These are phyloP conservation scores for Hemicentrotus pulcherrimus DNA, from an alignment of 35 echinoderm and acorn worm genomes.

Conservation along the genomic window DNA sequence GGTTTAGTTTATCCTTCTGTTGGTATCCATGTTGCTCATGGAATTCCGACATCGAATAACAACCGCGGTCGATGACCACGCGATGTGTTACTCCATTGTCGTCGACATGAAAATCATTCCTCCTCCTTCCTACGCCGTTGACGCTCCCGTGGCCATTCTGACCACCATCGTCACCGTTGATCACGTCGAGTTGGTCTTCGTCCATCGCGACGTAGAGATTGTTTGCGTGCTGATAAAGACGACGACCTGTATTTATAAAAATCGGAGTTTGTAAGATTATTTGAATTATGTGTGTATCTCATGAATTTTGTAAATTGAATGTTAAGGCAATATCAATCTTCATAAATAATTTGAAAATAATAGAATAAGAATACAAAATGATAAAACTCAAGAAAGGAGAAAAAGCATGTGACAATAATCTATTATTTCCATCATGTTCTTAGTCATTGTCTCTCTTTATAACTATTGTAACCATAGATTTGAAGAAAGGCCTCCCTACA, in stretches of 20 bases:
- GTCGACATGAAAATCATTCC: not conserved
- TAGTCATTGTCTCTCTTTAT: too few relatives aligned
- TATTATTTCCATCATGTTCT: too few relatives aligned
- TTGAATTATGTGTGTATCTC: too few relatives aligned
- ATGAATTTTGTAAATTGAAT: too few relatives aligned
- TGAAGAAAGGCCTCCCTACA: too few relatives aligned
- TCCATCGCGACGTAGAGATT: slow-evolving; percentile 25
- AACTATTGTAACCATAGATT: too few relatives aligned
- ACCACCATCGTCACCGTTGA: not conserved
- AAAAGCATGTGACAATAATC: too few relatives aligned
- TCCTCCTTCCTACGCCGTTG: not conserved
- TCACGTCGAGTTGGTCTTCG: not conserved
- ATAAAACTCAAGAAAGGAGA: too few relatives aligned
- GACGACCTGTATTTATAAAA: not conserved
- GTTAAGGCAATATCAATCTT: too few relatives aligned
- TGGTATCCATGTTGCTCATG: slow-evolving; percentile 29
- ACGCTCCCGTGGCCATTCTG: not conserved
- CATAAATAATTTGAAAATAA: too few relatives aligned
- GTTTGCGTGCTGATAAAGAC: not conserved
- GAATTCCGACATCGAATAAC: not conserved
- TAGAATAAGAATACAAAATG: too few relatives aligned
- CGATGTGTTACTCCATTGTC: not conserved
- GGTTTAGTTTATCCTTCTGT: not conserved
- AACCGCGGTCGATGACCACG: not conserved
- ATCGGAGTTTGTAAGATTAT: not conserved